Evolutionary conservation across 2,888 invertebrate genomes (phyloP).

Genomic region (Diplolepis rosae): DNA sequence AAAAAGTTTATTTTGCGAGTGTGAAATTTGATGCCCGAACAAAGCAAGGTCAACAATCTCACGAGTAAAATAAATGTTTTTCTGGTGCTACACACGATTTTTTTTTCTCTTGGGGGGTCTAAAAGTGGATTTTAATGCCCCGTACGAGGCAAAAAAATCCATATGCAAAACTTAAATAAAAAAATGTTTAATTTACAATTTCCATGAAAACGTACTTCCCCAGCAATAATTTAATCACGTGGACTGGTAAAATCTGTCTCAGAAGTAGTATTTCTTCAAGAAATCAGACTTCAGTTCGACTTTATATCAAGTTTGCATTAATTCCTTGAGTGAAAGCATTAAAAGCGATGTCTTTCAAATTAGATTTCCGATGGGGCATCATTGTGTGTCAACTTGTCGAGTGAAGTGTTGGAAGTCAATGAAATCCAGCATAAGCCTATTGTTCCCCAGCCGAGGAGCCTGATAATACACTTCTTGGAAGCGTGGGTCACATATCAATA

Average conservation of each 20-base stretch:
- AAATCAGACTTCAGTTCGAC: not conserved
- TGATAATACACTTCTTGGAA: conserved; percentile 22
- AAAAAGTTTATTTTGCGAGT: no score
- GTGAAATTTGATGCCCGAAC: no score
- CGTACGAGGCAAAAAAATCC: no score
- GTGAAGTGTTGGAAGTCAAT: not conserved
- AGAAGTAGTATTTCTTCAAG: not conserved
- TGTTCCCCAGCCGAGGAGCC: conserved; percentile 2
- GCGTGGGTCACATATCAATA: conserved; percentile 30
- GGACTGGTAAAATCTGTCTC: not conserved
- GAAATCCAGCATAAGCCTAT: conserved; percentile 1
- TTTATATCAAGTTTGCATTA: not conserved
- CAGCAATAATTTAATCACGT: no score
- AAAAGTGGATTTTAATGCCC: no score
- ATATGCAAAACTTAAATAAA: no score
- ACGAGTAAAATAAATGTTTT: no score
- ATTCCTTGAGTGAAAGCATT: not conserved
- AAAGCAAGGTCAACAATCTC: no score
- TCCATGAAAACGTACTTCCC: no score
- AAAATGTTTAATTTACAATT: no score
- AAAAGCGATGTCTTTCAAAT: not conserved
- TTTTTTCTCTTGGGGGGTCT: no score
- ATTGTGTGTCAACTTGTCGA: not conserved
- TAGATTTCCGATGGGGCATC: not conserved
- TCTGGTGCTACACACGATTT: no score